Evolutionary conservation across 2,888 invertebrate species (phyloP), one percentile per base, ranked within the genome.

Genomic region (Priocnemis perturbator): DNA sequence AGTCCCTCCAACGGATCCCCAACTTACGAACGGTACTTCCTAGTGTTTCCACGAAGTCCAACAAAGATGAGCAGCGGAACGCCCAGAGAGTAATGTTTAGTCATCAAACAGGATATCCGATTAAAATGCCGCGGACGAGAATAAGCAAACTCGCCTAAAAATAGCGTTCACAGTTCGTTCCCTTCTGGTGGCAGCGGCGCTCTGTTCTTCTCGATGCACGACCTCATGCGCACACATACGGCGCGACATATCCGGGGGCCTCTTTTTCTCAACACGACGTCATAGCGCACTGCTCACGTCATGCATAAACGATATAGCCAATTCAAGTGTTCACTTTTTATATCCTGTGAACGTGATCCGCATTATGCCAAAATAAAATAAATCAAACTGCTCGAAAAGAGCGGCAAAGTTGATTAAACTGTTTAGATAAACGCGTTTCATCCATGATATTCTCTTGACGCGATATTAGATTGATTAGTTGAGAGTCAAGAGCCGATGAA

Each of bases 41-140:
- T 19, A 1, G 50, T 50, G 17, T 50, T 50, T 47, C 47, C 45
- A 4, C 23, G 63, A 37, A 53, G 17, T 50, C 58, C 48, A 48
- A 58, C 55, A 65, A 52, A 19, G 30, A 19, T 52, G 17, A 30
- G 23, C 30, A 44, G 30, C 55, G 57, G 21, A 63, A 59, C 21
- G 58, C 58, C 58, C 47, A 9, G 44, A 62, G 56, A 20, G 47
- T 14, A 44, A 64, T 60, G 78, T 76, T 76, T 81, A 65, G 65
- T 74, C 76, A 67, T 69, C 69, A 69, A 81, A 81, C 81, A 81
- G 78, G 71, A 76, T 74, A 69, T 76, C 76, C 76, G 74, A 81
- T 78, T 77, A 76, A 79, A 81, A 79, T 77, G 60, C 71, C 77
- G 53, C 71, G 72, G 71, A 66, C 76, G 65, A 74, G 72, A 77